These are phyloP conservation scores for Sipha maydis DNA, from an alignment of 2,888 invertebrate species.

Conservation along the genomic window DNA sequence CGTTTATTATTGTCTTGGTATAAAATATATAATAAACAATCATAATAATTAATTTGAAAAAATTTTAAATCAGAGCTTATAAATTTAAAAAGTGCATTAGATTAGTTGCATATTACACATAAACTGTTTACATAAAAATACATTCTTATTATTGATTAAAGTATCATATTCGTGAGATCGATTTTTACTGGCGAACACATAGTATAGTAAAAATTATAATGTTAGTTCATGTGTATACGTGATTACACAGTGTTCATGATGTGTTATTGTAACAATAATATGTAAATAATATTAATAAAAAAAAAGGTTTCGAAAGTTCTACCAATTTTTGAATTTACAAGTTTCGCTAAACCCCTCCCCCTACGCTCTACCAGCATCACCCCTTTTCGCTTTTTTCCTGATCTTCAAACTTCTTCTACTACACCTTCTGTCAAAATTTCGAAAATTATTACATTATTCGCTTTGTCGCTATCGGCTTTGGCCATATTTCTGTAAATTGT, in stretches of 20 bases:
- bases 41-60: too few relatives aligned
- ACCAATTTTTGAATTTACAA: neutral
- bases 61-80: too few relatives aligned
- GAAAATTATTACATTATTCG: neutral
- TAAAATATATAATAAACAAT: too few relatives aligned
- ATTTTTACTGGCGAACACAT: too few relatives aligned
- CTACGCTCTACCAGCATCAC: neutral
- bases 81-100: too few relatives aligned
- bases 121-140: too few relatives aligned
- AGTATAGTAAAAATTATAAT: neutral
- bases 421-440: neutral
- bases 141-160: too few relatives aligned
- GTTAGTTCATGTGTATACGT: neutral
- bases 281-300: constrained; percentile 2
- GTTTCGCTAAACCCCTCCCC: neutral
- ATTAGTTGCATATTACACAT: too few relatives aligned
- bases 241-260: neutral
- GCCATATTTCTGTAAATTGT: neutral
- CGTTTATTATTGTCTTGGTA: too few relatives aligned
- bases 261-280: neutral
- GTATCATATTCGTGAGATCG: too few relatives aligned
- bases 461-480: neutral
- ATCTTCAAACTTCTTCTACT: neutral
- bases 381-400: neutral
- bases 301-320: neutral